A percentile compares a stretch with the other conserved stretches of the same genome.
Evolutionary conservation across 1,140 invertebrate genomes (phyloP).

Genomic region (Lucilia sericata): DNA sequence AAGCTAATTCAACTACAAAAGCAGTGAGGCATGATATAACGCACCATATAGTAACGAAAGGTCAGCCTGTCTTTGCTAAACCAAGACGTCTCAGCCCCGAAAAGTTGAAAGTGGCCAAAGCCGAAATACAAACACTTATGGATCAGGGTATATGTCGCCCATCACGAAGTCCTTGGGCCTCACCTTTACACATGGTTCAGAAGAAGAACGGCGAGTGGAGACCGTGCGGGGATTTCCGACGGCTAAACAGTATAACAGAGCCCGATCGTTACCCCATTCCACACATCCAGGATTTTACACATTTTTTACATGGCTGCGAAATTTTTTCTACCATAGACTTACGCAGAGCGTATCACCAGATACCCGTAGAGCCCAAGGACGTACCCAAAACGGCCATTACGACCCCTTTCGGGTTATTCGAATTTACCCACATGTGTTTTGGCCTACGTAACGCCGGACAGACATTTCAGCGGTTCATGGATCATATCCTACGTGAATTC

Average conservation of each 20-base stretch:
- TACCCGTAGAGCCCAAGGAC: conserved; percentile 59
- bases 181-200: conserved; percentile 67
- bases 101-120: conserved; percentile 52
- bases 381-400: conserved; percentile 63
- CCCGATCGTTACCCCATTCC: conserved; percentile 32
- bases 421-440: conserved; percentile 65
- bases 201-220: conserved; percentile 60
- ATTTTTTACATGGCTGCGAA: neutral
- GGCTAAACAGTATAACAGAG: conserved; percentile 60
- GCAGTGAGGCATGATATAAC: neutral
- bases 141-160: conserved; percentile 58
- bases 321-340: conserved; percentile 33
- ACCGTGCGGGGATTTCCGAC: conserved; percentile 68
- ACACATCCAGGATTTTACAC: conserved; percentile 34
- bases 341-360: conserved; percentile 68
- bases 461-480: conserved; percentile 70
- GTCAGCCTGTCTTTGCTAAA: conserved; percentile 54
- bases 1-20: conserved; percentile 39
- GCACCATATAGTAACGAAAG: conserved; percentile 54
- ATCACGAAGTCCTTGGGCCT: conserved; percentile 67
- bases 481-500: conserved; percentile 65
- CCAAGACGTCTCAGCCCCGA: conserved; percentile 62
- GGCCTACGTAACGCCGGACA: conserved; percentile 62
- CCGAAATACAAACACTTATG: conserved; percentile 50
- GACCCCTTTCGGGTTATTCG: conserved; percentile 65